These are phyloP conservation scores for Slavum lentiscoides DNA, from an alignment of 2,888 invertebrate species.

Conservation along the genomic window DNA sequence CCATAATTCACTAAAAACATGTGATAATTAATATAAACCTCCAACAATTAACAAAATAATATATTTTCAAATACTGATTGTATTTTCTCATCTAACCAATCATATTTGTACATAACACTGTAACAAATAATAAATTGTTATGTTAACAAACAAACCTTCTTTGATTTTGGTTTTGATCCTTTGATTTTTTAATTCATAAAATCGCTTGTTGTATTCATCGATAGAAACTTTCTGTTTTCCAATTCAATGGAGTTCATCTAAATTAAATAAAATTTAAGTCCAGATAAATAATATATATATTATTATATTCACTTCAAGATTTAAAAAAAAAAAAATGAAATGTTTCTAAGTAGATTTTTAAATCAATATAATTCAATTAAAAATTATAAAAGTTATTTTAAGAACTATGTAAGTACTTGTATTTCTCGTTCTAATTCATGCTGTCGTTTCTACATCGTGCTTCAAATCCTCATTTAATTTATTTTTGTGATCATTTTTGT, in stretches of 20 bases:
- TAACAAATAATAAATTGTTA: neutral
- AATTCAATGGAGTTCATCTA: slow-evolving; percentile 68
- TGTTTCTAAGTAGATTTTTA: too few relatives aligned
- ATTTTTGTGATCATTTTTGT: slow-evolving; percentile 88
- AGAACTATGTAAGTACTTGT: slow-evolving; percentile 61
- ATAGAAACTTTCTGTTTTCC: slow-evolving; percentile 88
- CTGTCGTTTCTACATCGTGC: slow-evolving; percentile 80
- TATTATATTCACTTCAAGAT: too few relatives aligned
- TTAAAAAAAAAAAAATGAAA: too few relatives aligned
- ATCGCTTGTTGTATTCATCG: slow-evolving; percentile 92
- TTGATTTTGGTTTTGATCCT: slow-evolving; percentile 88
- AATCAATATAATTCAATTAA: too few relatives aligned
- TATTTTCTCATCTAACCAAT: too few relatives aligned
- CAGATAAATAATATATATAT: neutral
- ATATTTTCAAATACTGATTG: too few relatives aligned
- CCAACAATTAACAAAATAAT: too few relatives aligned
- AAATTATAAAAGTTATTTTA: neutral
- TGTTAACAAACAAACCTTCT: slow-evolving; percentile 75
- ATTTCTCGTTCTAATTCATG: slow-evolving; percentile 70
- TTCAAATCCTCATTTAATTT: slow-evolving; percentile 86
- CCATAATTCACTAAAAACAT: slow-evolving; percentile 76
- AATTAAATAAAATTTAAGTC: slow-evolving; percentile 4
- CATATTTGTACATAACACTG: too few relatives aligned
- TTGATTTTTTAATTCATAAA: slow-evolving; percentile 91
- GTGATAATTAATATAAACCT: too few relatives aligned